These are phyloP conservation scores for Junco hyemalis DNA, from an alignment of 2,113 vertebrate species.

Conservation along the genomic window DNA sequence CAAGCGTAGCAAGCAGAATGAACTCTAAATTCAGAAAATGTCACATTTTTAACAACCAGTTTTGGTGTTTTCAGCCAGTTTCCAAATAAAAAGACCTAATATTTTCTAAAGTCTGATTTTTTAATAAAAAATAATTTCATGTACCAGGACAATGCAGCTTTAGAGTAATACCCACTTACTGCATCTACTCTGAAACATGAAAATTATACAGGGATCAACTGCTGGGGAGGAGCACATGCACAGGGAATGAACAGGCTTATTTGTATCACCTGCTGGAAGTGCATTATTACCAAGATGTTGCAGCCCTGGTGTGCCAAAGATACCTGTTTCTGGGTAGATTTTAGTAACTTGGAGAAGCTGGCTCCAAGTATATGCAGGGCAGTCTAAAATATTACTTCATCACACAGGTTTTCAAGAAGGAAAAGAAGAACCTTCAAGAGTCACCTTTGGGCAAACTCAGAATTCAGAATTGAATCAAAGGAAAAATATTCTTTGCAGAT, in stretches of 20 bases:
- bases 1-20: not conserved
- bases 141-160: not conserved
- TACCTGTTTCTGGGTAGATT: not conserved
- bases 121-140: not conserved
- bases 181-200: not conserved
- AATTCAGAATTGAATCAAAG: not conserved
- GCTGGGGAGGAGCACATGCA: rapidly evolving
- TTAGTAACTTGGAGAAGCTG: not conserved
- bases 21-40: not conserved
- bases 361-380: not conserved
- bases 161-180: not conserved
- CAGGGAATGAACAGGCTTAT: rapidly evolving
- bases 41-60: not conserved
- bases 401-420: not conserved
- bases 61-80: not conserved
- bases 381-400: not conserved
- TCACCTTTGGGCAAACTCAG: not conserved
- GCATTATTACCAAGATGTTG: not conserved
- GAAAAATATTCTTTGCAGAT: not conserved
- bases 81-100: not conserved
- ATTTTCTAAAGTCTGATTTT: not conserved
- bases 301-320: not conserved
- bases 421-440: not conserved
- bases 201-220: constrained; percentile 55
- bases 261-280: not conserved